Evolutionary conservation across 2,113 vertebrate genomes (phyloP), one percentile per base, ranked within the genome.

Genomic region (Eretmochelys imbricata): DNA sequence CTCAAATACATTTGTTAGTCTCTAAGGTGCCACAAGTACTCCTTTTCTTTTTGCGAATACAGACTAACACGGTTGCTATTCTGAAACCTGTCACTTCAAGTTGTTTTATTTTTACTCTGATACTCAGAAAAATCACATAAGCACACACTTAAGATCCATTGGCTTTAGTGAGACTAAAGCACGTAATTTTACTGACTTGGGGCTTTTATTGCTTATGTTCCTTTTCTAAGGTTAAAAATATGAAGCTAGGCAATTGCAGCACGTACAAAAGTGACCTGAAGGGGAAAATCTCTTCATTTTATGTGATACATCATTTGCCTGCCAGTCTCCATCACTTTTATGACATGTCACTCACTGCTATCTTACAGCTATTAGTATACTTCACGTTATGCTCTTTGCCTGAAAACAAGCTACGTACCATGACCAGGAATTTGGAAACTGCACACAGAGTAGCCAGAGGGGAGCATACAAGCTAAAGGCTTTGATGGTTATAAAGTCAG

Each of bases 81-180:
- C 42, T 42, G 42, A 42, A 42, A 42, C 42, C 42, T 42, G 42
- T 11, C 59, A 42, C 19, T 24, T 65, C 4, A 2, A 86, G 4
- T 24, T 42, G 80, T 35, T 50, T 50, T 16, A 8, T 19, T 78
- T 80, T 27, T 31, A 17, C 10, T 65, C 50, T 6, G n/a, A 59
- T 42, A 53, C 4, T n/a, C 20, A 17, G n/a, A 51, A 11, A 82
- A 55, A 82, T 22, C 55, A 0, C 51, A 80, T 55, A 19, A 53
- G 48, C 35, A 19, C 1, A 0, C 50, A 75, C 84, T 87, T 13
- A 62, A 92, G 31, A 62, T 49, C 53, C 22, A 0, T 2, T 62
- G 48, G 19, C 25, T 14, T 62, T 85, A 69, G 42, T 53, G 42
- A 57, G 55, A 84, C 4, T 38, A n/a, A 11, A 54, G 55, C 31